Evolutionary conservation across 2,113 vertebrate species (phyloP), one percentile per base, ranked within the genome.

Genomic region (Nematolebias whitei): DNA sequence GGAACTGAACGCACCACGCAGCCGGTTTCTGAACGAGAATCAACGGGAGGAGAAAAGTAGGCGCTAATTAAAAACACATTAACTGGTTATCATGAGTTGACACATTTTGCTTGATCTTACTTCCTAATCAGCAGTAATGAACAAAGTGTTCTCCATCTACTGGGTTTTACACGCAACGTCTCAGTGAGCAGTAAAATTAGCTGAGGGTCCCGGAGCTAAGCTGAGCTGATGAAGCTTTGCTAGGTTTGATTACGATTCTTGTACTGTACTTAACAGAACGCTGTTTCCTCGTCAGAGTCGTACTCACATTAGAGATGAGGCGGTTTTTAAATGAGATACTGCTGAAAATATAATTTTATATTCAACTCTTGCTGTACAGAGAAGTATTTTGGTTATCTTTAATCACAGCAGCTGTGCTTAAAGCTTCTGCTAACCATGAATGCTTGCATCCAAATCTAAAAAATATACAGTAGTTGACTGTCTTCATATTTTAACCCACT

Each of bases 11-110:
- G 29, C 59, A 75, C 2, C 8, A 71, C 52, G 57, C 22, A 62
- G 70, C 66, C 44, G 51, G 51, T 67, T 83, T 70, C 18, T 61
- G 45, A 76, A 76, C 68, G 63, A 38, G 60, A 71, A 68, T 68
- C 71, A 83, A 72, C 59, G 48, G 48, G 71, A 80, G 79, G 71
- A 57, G 77, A 68, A 66, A 76, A 74, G 68, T 52, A 51, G 58
- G 45, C 66, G 48, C 76, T 89, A 87, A 89, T 89, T 89, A 89
- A 87, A 89, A 86, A 77, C 74, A 75, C 75, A 89, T 89, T 87
- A 85, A 83, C 74, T 76, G 80, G 81, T 90, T 87, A 90, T 87
- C 72, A 72, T 70, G 63, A 73, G 58, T 85, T 85, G 84, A 84
- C 87, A 84, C 75, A 84, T 86, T 90, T 90, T 64, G 75, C 80